Percentiles rank a stretch among this genome's conserved stretches.
Conservation (phyloP, 2,888 invertebrate genomes). For the Syrphus vitripennis region DNA sequence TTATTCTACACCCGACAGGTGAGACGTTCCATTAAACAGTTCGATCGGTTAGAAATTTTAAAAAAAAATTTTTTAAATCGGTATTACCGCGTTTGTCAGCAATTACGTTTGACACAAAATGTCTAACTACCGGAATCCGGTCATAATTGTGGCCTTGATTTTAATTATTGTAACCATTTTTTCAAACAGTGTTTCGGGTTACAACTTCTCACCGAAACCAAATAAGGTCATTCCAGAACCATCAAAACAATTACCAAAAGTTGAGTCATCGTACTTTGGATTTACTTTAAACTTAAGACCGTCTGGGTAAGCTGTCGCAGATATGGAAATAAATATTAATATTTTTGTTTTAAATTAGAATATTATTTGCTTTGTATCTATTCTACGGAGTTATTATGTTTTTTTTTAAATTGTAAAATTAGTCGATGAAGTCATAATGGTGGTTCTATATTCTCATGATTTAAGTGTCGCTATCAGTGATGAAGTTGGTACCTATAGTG, state of each 20-base stretch:
- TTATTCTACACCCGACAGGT: slow-evolving; percentile 41
- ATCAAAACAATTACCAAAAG: slow-evolving; percentile 75
- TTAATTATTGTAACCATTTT: slow-evolving; percentile 9
- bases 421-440: slow-evolving; percentile 57
- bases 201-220: slow-evolving; percentile 80
- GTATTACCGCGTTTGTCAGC: neutral
- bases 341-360: neutral
- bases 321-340: neutral
- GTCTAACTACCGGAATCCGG: slow-evolving; percentile 35
- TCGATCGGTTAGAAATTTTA: neutral
- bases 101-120: slow-evolving; percentile 17
- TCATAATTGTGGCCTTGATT: slow-evolving; percentile 27
- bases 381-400: neutral
- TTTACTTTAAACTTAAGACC: slow-evolving; percentile 77
- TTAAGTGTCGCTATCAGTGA: slow-evolving; percentile 31
- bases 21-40: slow-evolving; percentile 22
- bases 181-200: slow-evolving; percentile 70
- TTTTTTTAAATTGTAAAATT: slow-evolving; percentile 35
- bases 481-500: neutral
- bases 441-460: neutral
- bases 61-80: neutral
- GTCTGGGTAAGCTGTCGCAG: slow-evolving; percentile 76
- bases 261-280: slow-evolving; percentile 80
- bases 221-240: slow-evolving; percentile 79
- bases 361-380: neutral